A percentile compares a stretch with the other conserved stretches of the same genome.
phyloP scores from a whole-genome alignment of 2,797 vertebrate genomes.

The Lophius americanus region DNA sequence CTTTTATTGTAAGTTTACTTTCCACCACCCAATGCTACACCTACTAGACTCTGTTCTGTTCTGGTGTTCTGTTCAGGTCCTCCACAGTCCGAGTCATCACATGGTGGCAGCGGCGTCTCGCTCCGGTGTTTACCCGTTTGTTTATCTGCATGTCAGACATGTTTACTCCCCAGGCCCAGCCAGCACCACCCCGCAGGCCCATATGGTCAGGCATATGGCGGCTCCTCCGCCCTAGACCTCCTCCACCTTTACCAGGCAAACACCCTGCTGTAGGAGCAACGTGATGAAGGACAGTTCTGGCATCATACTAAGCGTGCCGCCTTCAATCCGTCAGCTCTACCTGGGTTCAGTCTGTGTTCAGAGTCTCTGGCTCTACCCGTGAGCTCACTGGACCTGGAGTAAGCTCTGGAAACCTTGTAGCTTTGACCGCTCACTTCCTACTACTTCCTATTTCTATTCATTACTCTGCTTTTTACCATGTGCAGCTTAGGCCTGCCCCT shows the following conservation, averaged over 20 bases:
- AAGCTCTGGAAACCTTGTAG: constrained; percentile 50
- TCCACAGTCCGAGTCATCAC: constrained; percentile 51
- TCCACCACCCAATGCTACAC: too few relatives aligned
- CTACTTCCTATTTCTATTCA: constrained; percentile 30
- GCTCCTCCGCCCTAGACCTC: constrained; percentile 22
- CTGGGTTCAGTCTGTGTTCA: constrained; percentile 47
- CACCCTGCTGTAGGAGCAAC: constrained; percentile 29
- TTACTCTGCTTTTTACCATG: too few relatives aligned
- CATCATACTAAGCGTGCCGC: constrained; percentile 9
- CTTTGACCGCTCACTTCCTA: constrained; percentile 27
- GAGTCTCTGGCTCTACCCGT: constrained; percentile 43
- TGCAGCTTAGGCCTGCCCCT: too few relatives aligned
- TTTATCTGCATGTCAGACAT: constrained; percentile 62
- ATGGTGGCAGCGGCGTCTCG: constrained; percentile 46
- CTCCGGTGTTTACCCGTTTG: constrained; percentile 41
- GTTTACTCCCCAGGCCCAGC: constrained; percentile 66
- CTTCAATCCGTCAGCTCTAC: constrained; percentile 32
- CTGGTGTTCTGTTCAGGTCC: too few relatives aligned
- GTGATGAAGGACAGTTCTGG: constrained; percentile 17
- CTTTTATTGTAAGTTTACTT: too few relatives aligned
- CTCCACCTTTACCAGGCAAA: constrained; percentile 22
- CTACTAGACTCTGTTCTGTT: too few relatives aligned
- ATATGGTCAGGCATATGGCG: constrained; percentile 75
- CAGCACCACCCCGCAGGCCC: constrained; percentile 64
- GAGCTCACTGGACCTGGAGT: constrained; percentile 54